Conservation (phyloP, 1,140 invertebrate species). For the Drosophila rufa region DNA sequence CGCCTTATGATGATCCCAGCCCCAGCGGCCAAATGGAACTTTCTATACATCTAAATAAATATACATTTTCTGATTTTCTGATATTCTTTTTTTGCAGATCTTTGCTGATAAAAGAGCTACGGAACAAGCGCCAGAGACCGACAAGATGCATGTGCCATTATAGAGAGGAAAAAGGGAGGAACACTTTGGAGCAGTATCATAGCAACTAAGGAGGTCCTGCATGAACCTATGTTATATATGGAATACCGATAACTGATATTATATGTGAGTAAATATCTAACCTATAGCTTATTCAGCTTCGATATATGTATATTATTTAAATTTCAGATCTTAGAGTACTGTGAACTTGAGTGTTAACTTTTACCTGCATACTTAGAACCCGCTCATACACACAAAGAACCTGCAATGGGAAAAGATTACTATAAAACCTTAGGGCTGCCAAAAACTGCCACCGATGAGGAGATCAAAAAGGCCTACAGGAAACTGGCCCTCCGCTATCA, state of each 20-base stretch:
- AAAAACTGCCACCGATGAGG: conserved; percentile 95
- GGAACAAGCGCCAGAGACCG: conserved; percentile 42
- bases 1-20: conserved; percentile 52
- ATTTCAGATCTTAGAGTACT: conserved; percentile 48
- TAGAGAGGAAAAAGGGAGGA: conserved; percentile 44
- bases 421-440: conserved; percentile 96
- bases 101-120: conserved; percentile 48
- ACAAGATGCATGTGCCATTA: conserved; percentile 80
- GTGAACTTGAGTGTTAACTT: conserved; percentile 37
- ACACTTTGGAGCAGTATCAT: conserved; percentile 68
- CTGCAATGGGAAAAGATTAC: conserved; percentile 98
- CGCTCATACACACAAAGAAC: conserved; percentile 42
- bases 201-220: conserved; percentile 60
- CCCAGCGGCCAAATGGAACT: conserved; percentile 42
- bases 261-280: conserved; percentile 9
- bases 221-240: conserved; percentile 54
- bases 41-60: conserved; percentile 40
- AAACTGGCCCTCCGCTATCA: conserved; percentile 99
- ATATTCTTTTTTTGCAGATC: conserved; percentile 23
- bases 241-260: conserved; percentile 53
- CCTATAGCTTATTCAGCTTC: no score
- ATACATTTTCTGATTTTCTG: conserved; percentile 15
- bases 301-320: no score
- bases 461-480: conserved; percentile 98
- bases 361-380: conserved; percentile 27